Percentiles rank a stretch among this genome's conserved stretches.
These are phyloP conservation scores for Mormyrops attenuatus DNA, from an alignment of 2,797 vertebrate species.

Conservation along the genomic window DNA sequence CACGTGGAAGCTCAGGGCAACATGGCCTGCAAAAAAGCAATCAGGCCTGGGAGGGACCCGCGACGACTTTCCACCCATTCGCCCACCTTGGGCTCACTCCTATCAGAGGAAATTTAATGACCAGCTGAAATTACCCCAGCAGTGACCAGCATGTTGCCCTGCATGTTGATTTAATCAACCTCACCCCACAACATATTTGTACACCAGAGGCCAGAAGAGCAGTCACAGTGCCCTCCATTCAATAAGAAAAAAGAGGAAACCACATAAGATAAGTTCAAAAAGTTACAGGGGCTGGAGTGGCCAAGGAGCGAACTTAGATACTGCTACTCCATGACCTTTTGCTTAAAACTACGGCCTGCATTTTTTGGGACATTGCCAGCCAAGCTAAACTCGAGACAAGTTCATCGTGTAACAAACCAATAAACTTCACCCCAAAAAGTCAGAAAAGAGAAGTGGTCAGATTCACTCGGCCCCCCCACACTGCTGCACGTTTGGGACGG, in stretches of 20 bases:
- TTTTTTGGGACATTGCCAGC: neutral
- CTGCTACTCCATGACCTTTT: neutral
- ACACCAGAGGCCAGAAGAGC: neutral
- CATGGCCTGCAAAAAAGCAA: constrained; percentile 69
- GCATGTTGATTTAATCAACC: neutral
- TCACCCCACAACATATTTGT: neutral
- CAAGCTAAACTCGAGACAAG: neutral
- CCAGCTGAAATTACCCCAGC: neutral
- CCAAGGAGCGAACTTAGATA: neutral
- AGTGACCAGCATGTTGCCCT: neutral
- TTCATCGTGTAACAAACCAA: neutral
- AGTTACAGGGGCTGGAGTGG: neutral
- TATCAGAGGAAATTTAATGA: neutral
- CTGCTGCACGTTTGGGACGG: neutral
- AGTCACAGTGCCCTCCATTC: neutral
- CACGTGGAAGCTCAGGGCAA: constrained; percentile 67
- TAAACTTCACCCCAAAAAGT: neutral
- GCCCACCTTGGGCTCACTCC: neutral
- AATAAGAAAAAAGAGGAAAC: neutral
- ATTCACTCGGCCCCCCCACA: neutral
- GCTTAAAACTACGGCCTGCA: neutral
- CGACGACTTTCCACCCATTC: neutral
- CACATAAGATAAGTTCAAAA: neutral
- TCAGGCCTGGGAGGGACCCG: constrained; percentile 36
- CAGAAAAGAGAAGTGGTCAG: neutral